Base-by-base conservation (phyloP, 2,113 vertebrate species). In the Pitta sordida region DNA sequence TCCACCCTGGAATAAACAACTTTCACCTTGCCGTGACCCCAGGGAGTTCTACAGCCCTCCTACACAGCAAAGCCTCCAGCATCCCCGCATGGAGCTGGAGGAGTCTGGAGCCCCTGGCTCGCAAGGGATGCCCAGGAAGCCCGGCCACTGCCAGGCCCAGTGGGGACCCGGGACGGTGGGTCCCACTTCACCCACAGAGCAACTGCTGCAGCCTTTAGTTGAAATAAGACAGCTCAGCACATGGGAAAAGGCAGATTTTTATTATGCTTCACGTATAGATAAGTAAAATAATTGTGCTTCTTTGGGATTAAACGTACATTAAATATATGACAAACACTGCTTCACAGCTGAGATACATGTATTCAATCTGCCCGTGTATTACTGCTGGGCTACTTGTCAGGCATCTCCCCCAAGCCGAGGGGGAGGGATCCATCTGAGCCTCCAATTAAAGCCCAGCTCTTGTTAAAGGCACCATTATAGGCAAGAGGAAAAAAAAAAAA, bases 11-110 rank as follows among this genome's bases (percentile, higher is more conserved):
- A 89, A 93, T 88, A 93, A 96, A 95, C 94, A 94, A 89, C 92
- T 94, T 82, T 91, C 92, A 94, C 96, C 92, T 75, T 91, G 77
- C 92, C 3, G 4, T 91, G 88, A 93, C 94, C 95, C 83, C 88
- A 7, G 86, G 92, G 92, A 86, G n/a, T 23, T 26, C 92, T 37
- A 2, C 59, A 10, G 81, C 62, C 67, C 19, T 13, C 85, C 85
- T 3, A 2, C 21, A 10, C 69, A 75, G 77, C 86, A 52, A n/a
- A 71, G 3, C 70, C 17, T 9, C 63, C 76, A 27, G 71, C 68
- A 16, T 51, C 87, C 68, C 53, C 48, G 3, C 1, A 1, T 0
- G 7, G 59, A 83, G 63, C 91, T 2, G 2, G 18, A 3, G 22
- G 26, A 65, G 13, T 27, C n/a, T 1, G 2, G 13, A 76, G 21